Evolutionary conservation across 2,113 vertebrate genomes (phyloP).

Genomic region (Salvelinus fontinalis): DNA sequence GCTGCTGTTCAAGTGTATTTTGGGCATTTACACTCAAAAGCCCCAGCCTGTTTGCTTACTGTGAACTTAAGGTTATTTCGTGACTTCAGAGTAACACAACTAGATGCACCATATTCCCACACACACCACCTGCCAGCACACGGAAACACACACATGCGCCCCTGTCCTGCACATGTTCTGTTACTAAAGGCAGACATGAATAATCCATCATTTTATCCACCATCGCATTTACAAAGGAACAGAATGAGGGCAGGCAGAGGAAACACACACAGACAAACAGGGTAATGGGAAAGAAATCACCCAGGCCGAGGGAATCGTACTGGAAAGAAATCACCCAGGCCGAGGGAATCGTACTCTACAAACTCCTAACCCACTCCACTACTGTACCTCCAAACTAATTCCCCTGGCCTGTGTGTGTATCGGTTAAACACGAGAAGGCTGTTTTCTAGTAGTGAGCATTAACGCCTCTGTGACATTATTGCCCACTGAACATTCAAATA

Average conservation of each 20-base stretch:
- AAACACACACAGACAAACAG: slow-evolving; percentile 5
- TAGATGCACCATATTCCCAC: slow-evolving; percentile 45
- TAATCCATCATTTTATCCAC: slow-evolving; percentile 60
- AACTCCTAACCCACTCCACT: slow-evolving; percentile 14
- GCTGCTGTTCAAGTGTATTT: slow-evolving; percentile 74
- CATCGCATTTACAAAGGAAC: slow-evolving; percentile 52
- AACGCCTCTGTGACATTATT: neutral
- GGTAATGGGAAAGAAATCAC: slow-evolving; percentile 40
- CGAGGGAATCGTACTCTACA: slow-evolving; percentile 35
- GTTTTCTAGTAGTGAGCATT: slow-evolving; percentile 22
- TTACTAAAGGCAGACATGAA: slow-evolving; percentile 63
- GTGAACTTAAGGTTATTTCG: slow-evolving; percentile 71
- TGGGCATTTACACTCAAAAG: slow-evolving; percentile 52
- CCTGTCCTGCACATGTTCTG: slow-evolving; percentile 53
- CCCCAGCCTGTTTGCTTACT: slow-evolving; percentile 73
- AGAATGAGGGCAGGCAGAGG: slow-evolving; percentile 54
- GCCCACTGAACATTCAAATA: slow-evolving; percentile 66
- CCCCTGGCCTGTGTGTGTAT: slow-evolving; percentile 7
- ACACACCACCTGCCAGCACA: slow-evolving; percentile 25
- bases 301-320: slow-evolving; percentile 42
- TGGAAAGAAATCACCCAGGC: slow-evolving; percentile 40
- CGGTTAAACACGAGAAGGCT: slow-evolving; percentile 56
- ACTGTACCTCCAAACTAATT: slow-evolving; percentile 32
- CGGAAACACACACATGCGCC: slow-evolving; percentile 25
- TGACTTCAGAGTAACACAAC: slow-evolving; percentile 67